Evolutionary conservation across 2,888 invertebrate species (phyloP).

Genomic region (Creontiades dilutus): DNA sequence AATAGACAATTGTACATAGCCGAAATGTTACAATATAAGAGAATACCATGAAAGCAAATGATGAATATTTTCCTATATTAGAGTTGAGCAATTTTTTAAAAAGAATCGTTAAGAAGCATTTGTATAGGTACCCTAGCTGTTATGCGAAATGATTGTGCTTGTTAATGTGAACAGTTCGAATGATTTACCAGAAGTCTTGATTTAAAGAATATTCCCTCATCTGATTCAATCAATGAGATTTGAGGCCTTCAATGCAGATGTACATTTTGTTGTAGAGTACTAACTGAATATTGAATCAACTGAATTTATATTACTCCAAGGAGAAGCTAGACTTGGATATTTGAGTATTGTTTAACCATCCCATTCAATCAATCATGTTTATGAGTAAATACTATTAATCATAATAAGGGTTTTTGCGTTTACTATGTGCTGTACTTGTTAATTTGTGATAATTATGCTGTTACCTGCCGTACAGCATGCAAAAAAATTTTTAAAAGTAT

Average conservation of each 20-base stretch:
- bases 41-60: constrained; percentile 45
- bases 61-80: constrained; percentile 55
- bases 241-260: constrained; percentile 31
- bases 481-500: not conserved
- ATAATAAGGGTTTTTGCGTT: constrained; percentile 19
- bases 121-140: constrained; percentile 10
- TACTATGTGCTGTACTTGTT: not conserved
- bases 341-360: not conserved
- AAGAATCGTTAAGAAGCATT: constrained; percentile 42
- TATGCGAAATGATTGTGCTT: not conserved
- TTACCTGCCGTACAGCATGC: not conserved
- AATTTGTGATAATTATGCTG: constrained; percentile 39
- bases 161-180: constrained; percentile 21
- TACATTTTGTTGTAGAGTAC: constrained; percentile 26
- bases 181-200: not conserved
- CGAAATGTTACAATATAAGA: constrained; percentile 43
- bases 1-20: constrained; percentile 65
- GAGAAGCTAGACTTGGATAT: not conserved
- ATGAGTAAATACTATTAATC: not conserved
- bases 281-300: not conserved
- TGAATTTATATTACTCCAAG: not conserved
- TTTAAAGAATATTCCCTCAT: not conserved
- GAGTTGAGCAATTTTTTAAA: constrained; percentile 29
- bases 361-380: not conserved
- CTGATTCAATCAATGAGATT: constrained; percentile 41